Evolutionary conservation across 2,113 vertebrate genomes (phyloP).

Genomic region (Todiramphus saurophagus): DNA sequence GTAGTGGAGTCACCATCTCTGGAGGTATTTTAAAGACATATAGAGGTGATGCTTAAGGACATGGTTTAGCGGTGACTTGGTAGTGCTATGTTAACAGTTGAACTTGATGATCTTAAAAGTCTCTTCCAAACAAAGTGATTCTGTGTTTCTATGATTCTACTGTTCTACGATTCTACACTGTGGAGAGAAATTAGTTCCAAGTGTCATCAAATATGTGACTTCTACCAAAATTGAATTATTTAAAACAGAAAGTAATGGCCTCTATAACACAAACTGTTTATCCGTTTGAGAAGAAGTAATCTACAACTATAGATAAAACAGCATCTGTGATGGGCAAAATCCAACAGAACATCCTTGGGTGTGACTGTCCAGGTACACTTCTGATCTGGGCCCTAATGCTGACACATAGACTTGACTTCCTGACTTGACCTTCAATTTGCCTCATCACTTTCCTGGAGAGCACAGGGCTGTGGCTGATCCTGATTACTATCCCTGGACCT

Average conservation of each 20-base stretch:
- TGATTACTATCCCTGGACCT: not conserved
- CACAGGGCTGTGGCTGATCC: not conserved
- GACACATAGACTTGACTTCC: not conserved
- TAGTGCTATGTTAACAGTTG: not conserved
- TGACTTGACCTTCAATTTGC: not conserved
- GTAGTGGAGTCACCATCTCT: not conserved
- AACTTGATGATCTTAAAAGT: not conserved
- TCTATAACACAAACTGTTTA: not conserved
- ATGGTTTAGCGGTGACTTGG: not conserved
- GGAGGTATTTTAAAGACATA: not conserved
- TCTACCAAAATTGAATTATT: not conserved
- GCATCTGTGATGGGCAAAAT: not conserved
- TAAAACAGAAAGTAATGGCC: not conserved
- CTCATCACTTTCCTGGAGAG: not conserved
- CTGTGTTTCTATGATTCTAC: not conserved
- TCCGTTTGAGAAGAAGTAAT: not conserved
- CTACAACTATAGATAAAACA: not conserved
- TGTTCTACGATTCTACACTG: not conserved
- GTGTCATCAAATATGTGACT: not conserved
- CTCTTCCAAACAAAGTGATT: not conserved
- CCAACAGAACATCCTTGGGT: not conserved
- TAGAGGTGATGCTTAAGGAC: not conserved
- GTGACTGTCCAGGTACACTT: accelerated
- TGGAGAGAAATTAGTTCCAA: not conserved
- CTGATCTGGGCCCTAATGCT: not conserved